Evolutionary conservation across 2,888 invertebrate genomes (phyloP).

Genomic region (Ctena decussata): DNA sequence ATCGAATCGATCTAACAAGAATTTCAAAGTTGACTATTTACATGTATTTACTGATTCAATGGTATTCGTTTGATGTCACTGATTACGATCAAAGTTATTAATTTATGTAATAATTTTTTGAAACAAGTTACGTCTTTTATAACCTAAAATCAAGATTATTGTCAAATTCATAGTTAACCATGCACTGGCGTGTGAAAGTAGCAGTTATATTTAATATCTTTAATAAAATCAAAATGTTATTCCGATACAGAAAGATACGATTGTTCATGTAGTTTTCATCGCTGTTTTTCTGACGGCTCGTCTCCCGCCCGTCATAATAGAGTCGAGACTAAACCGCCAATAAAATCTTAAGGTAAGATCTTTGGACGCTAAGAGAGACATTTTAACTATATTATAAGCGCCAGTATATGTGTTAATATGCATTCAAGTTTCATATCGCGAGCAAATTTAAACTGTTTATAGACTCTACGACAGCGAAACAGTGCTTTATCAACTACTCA

Average conservation of each 20-base stretch:
- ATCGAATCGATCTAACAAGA: no score
- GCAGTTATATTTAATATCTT: background rate
- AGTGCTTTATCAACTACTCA: background rate
- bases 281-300: background rate
- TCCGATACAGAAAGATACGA: background rate
- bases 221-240: slow-evolving; percentile 12
- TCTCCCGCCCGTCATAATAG: background rate
- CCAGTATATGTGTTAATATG: slow-evolving; percentile 3
- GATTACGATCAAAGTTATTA: slow-evolving; percentile 4
- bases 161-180: background rate
- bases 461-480: background rate
- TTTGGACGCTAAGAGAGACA: slow-evolving; percentile 1
- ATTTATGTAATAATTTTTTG: background rate
- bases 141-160: background rate
- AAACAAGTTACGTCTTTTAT: background rate
- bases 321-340: background rate
- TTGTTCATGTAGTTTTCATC: slow-evolving; percentile 4
- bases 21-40: no score
- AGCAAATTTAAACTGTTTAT: slow-evolving; percentile 7
- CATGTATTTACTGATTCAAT: no score
- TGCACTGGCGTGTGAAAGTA: background rate
- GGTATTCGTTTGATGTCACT: background rate
- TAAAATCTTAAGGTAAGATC: background rate
- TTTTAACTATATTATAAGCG: background rate
- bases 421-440: slow-evolving; percentile 2